Conservation (phyloP, 2,797 vertebrate genomes). For the Rhincodon typus region DNA sequence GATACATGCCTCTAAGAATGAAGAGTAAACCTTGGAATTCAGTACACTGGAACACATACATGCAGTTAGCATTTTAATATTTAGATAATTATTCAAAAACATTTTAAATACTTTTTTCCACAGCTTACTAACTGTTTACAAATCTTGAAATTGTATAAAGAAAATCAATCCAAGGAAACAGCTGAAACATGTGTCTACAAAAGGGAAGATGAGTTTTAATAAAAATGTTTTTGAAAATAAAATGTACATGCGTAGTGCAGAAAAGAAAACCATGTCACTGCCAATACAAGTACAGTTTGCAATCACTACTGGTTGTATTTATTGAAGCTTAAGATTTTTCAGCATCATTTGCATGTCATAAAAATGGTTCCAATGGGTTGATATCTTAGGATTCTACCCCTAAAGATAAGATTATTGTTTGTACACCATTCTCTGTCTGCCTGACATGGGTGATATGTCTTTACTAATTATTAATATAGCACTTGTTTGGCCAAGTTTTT, state of each 20-base stretch:
- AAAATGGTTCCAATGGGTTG: neutral
- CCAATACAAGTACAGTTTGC: neutral
- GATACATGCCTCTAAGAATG: neutral
- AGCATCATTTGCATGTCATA: neutral
- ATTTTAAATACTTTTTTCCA: neutral
- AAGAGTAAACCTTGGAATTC: conserved; percentile 22
- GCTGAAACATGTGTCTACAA: neutral
- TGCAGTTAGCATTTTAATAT: neutral
- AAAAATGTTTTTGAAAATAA: neutral
- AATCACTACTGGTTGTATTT: neutral
- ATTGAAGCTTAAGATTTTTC: neutral
- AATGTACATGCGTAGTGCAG: no score
- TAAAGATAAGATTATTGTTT: neutral
- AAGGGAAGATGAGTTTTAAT: neutral
- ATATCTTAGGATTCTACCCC: neutral
- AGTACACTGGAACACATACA: neutral
- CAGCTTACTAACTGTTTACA: neutral
- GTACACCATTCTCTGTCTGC: neutral
- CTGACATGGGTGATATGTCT: neutral
- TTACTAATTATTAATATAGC: neutral
- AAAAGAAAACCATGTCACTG: no score
- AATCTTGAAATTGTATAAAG: neutral
- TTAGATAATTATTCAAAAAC: neutral
- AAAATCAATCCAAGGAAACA: neutral
- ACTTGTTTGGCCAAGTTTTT: neutral